Base-by-base conservation (phyloP, 2,113 vertebrate genomes). In the Scomber colias region DNA sequence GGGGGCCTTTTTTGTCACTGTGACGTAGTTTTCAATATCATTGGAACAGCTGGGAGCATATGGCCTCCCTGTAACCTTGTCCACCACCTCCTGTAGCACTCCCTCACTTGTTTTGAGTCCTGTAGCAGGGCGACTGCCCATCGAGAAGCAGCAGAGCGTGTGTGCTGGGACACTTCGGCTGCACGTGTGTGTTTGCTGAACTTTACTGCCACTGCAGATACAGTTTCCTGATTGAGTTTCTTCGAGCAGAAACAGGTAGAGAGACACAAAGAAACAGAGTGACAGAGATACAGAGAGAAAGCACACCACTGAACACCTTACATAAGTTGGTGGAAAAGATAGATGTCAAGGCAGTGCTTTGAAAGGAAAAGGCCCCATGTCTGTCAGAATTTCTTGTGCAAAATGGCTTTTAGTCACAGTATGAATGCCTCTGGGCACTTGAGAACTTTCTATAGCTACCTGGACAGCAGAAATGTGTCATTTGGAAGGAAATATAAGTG, bases 101-200 rank as follows among this genome's bases (percentile, higher is more conserved):
- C 93, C 95, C 81, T 96, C 93, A 94, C 88, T 95, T 97, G 79
- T 95, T 96, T 91, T 96, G 96, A 0, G 95, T 95, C 94, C 96
- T 96, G 69, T 94, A 92, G 77, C 94, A 96, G 57, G 95, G 95
- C 0, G 95, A 95, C 70, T 97, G 97, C 0, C 96, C 96, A 0
- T 95, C 95, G 4, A 97, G 95, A 17, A 96, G 95, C 62, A 97
- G 93, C 71, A 95, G 94, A 0, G 96, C 95, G 50, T 79, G 74
- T 19, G 68, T 45, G 71, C 45, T 11, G 55, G 69, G 53, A 57
- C 67, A 17, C 70, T 72, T 73, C 68, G 66, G 73, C 40, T 49
- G 81, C 60, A 49, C 6, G 24, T 6, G 64, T 77, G 83, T 67
- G 70, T 64, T 60, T 77, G 71, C 68, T 81, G 59, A 86, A 83